Evolutionary conservation across 2,797 vertebrate genomes (phyloP), one percentile per base, ranked within the genome.

Genomic region (Channallabes apus): DNA sequence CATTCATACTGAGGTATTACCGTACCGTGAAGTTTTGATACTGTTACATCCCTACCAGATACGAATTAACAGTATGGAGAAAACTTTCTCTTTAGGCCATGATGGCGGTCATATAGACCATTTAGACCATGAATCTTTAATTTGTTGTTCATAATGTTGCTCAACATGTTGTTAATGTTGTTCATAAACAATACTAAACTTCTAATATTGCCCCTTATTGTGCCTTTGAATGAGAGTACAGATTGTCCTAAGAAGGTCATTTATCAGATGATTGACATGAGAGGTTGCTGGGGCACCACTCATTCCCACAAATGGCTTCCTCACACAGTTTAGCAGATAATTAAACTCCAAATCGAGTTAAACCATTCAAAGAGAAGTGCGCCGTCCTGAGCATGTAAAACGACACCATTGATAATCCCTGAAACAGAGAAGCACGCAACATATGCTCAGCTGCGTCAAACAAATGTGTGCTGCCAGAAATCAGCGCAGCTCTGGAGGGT

Each of bases 261-360:
- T 94, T 90, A 88, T 27, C 1, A 73, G n/a, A 1, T 95, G 94
- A 95, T 92, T 95, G 94, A 93, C 94, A 91, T 88, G 87, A 89
- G 90, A 87, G 14, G 85, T 84, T 91, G 91, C 92, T 89, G 91
- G 11, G 8, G 29, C 87, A 32, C 62, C 56, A 86, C 82, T 90
- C 68, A 89, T 94, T 95, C 94, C 93, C 94, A 94, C 92, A 88
- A 91, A 87, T 90, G 88, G 87, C 91, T 90, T 89, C 92, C 89
- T 87, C 90, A 89, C 90, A 82, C 93, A 95, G 93, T 96, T 96
- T 96, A 96, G 93, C 95, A 83, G 94, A 95, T 95, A 96, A 96
- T 96, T 95, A 95, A 96, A 95, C 93, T 92, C 89, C 94, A 94
- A 95, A 91, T 91, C 86, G 79, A 93, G 90, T 92, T 93, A 92